Base-by-base conservation (phyloP, 92 coral and sea anemone species). In the Epizoanthus rinbou region DNA sequence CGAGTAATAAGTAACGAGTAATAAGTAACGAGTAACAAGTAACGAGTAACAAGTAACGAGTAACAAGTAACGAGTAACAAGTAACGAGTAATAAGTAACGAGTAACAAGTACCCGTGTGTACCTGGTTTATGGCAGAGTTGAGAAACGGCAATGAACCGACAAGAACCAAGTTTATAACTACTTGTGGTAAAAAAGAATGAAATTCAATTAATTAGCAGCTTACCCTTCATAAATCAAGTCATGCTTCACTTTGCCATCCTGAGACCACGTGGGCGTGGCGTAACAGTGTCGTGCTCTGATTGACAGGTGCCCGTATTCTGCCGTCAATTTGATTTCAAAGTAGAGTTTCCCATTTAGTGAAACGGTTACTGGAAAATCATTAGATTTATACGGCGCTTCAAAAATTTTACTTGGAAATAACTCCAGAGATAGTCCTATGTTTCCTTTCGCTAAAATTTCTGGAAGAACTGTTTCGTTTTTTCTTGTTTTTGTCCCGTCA, bases 211-310 rank as follows among this genome's bases (percentile, higher is more conserved):
- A 33, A 67, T 18, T 19, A 3, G 21, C 43, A 13, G 21, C 82
- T 78, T 62, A 78, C 82, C 82, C 82, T 60, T 62, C 47, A 19
- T 22, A 31, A 37, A 78, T 78, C 54, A 78, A 41, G 23, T 78
- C 82, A 25, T 78, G 47, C 28, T 78, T 78, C 39, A 78, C 25
- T 19, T 21, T 21, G 37, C 24, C 25, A 50, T 78, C 58, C 41
- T 21, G 56, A 14, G 71, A 52, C 58, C 80, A 85, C 2, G 83
- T 85, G 70, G 95, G 92, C 64, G 95, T 92, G 71, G 95, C 93
- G 85, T 64, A 92, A 54, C 95, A 92, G 45, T 82, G 84, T 65
- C 89, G 90, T 16, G 91, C 91, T 57, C 74, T 83, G 82, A 91
- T 86, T 75, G 94, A 82, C 80, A 91, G 76, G 35, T 83, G 83